Evolutionary conservation across 2,797 vertebrate species (phyloP).

Genomic region (Tamandua tetradactyla): DNA sequence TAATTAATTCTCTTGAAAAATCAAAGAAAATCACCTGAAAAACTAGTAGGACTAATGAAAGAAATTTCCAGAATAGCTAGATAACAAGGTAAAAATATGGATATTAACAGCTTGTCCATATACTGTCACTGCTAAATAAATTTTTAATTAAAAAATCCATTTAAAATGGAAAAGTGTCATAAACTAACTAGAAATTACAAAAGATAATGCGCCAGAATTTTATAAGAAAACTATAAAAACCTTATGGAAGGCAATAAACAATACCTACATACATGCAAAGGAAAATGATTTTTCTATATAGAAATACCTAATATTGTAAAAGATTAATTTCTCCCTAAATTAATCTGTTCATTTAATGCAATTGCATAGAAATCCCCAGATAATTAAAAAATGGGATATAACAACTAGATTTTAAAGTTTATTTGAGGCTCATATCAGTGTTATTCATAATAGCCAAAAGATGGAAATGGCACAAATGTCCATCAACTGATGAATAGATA

Average conservation of each 20-base stretch:
- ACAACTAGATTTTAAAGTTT: background rate
- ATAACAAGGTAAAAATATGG: background rate
- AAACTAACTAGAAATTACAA: slow-evolving; percentile 19
- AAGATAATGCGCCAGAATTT: background rate
- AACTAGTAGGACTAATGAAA: background rate
- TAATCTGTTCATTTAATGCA: background rate
- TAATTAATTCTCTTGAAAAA: background rate
- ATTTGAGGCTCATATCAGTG: background rate
- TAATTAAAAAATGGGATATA: background rate
- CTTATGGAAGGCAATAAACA: background rate
- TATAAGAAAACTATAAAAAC: background rate
- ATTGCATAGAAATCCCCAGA: background rate
- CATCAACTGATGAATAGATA: background rate
- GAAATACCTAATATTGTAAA: background rate
- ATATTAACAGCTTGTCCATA: background rate
- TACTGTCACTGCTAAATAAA: background rate
- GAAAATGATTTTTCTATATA: background rate
- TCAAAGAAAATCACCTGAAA: background rate
- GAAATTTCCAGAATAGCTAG: background rate
- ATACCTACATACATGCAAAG: background rate
- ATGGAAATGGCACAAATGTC: background rate
- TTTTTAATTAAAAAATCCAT: slow-evolving; percentile 12
- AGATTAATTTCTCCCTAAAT: background rate
- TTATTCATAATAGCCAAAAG: background rate
- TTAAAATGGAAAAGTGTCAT: background rate